Evolutionary conservation across 1,140 invertebrate species (phyloP).

Genomic region (Dinoponera quadriceps): DNA sequence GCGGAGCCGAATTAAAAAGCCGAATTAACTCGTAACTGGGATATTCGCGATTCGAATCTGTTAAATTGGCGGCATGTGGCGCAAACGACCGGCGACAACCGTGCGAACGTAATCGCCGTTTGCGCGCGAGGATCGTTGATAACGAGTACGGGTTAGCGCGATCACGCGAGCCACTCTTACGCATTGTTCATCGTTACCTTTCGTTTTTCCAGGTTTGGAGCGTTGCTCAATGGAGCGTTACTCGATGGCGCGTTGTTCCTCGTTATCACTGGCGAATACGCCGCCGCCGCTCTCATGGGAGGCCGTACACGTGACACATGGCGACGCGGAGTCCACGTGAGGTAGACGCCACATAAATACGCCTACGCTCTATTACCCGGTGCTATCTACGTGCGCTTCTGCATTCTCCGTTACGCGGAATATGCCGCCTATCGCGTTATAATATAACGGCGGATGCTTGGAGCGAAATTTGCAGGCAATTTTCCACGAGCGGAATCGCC

Average conservation of each 20-base stretch:
- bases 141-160: neutral
- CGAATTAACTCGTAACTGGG: neutral
- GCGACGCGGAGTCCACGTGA: slow-evolving; percentile 81
- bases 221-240: slow-evolving; percentile 83
- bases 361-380: slow-evolving; percentile 71
- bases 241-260: slow-evolving; percentile 82
- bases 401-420: neutral
- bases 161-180: neutral
- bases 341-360: slow-evolving; percentile 71
- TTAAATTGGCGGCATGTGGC: neutral
- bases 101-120: slow-evolving; percentile 16
- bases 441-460: neutral
- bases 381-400: neutral
- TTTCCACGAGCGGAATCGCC: neutral
- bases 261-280: slow-evolving; percentile 80
- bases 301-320: slow-evolving; percentile 74
- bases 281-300: slow-evolving; percentile 84
- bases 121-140: neutral
- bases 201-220: slow-evolving; percentile 80
- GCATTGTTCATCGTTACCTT: neutral
- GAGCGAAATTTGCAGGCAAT: slow-evolving; percentile 1
- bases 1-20: neutral
- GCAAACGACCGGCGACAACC: neutral
- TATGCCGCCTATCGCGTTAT: neutral
- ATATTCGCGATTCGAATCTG: slow-evolving; percentile 2